Percentiles rank a stretch among this genome's conserved stretches.
phyloP scores from a whole-genome alignment of 2,888 invertebrate species.

The Molorchus minor region DNA sequence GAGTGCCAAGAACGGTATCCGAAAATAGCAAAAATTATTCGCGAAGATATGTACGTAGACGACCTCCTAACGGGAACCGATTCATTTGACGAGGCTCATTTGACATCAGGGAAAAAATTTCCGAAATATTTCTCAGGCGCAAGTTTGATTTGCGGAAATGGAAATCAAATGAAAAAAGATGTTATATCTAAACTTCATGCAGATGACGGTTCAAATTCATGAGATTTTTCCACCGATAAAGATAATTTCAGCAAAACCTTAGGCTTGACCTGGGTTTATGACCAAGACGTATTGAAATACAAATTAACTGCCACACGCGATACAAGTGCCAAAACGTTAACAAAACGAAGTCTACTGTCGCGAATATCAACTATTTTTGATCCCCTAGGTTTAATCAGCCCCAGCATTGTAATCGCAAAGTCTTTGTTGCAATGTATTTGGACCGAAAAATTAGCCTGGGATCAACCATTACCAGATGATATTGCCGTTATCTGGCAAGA shows the following conservation, averaged over 20 bases:
- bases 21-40: constrained; percentile 25
- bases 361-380: constrained; percentile 7
- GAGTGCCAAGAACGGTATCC: constrained; percentile 19
- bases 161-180: constrained; percentile 27
- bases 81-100: constrained; percentile 17
- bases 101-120: constrained; percentile 18
- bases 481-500: constrained; percentile 3
- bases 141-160: constrained; percentile 36
- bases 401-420: constrained; percentile 6
- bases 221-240: neutral
- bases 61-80: constrained; percentile 30
- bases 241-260: neutral
- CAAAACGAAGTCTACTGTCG: neutral
- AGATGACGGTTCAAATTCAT: neutral
- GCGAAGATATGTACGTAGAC: constrained; percentile 36
- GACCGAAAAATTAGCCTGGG: constrained; percentile 33
- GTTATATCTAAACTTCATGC: neutral
- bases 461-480: constrained; percentile 22
- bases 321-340: neutral
- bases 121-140: constrained; percentile 14
- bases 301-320: neutral
- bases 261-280: neutral
- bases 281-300: neutral
- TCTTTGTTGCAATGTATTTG: constrained; percentile 7
- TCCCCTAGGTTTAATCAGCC: constrained; percentile 10